Evolutionary conservation across 2,113 vertebrate species (phyloP).

Genomic region (Pterocles gutturalis): DNA sequence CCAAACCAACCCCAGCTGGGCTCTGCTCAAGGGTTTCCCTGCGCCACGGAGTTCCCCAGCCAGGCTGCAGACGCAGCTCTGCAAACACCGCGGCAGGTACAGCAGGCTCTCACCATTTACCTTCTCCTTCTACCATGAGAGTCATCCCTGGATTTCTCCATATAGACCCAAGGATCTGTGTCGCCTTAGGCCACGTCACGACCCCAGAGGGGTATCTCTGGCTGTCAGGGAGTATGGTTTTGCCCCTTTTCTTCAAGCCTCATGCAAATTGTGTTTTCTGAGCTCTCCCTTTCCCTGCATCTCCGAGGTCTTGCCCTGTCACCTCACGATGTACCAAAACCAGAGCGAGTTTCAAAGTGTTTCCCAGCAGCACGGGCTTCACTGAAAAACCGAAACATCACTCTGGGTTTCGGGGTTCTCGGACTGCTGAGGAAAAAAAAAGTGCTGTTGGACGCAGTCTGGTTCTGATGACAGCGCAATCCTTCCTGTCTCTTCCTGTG

Average conservation of each 20-base stretch:
- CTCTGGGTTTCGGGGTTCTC: not conserved
- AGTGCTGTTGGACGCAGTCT: not conserved
- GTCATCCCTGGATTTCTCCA: not conserved
- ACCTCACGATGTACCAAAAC: not conserved
- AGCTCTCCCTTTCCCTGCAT: not conserved
- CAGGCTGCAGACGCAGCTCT: accelerated
- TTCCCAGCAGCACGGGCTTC: not conserved
- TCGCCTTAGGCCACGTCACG: not conserved
- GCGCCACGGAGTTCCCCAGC: not conserved
- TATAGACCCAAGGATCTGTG: not conserved
- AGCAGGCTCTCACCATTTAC: not conserved
- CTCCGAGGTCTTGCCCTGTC: not conserved
- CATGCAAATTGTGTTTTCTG: not conserved
- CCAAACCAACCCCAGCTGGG: not conserved
- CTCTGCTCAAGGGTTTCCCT: not conserved
- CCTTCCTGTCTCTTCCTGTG: not conserved
- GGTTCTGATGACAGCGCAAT: accelerated
- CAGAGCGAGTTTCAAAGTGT: not conserved
- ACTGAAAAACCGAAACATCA: accelerated
- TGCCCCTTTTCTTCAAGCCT: not conserved
- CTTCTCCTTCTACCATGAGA: not conserved
- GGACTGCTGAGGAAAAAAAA: not conserved
- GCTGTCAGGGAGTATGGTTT: not conserved
- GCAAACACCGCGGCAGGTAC: not conserved
- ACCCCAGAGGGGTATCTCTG: not conserved